Conservation (phyloP, 2,113 vertebrate species). For the Cyanoramphus novaezelandiae region DNA sequence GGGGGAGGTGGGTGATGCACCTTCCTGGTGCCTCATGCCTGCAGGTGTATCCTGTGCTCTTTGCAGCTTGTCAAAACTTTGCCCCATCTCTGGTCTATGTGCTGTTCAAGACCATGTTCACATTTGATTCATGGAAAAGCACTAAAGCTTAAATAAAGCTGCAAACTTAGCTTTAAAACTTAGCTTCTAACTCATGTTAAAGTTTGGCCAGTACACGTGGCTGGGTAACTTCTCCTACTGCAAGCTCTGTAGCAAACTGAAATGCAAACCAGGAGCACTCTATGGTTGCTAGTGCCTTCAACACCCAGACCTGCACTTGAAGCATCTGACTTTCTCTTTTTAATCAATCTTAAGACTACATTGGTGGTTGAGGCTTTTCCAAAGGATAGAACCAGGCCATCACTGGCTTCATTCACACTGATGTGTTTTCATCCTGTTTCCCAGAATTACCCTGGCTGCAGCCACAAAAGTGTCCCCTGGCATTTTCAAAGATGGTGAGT, state of each 20-base stretch:
- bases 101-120: accelerated
- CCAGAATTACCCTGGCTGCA: neutral
- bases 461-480: neutral
- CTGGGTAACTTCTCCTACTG: neutral
- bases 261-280: neutral
- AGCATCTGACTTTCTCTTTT: neutral
- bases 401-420: neutral
- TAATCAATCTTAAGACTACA: neutral
- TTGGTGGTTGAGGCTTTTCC: neutral
- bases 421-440: neutral
- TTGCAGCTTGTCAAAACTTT: neutral
- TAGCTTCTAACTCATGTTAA: neutral
- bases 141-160: neutral
- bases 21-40: neutral
- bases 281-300: neutral
- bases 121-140: neutral
- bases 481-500: neutral
- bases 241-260: neutral
- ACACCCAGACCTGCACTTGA: neutral
- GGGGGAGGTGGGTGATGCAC: neutral
- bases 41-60: neutral
- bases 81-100: neutral
- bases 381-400: neutral
- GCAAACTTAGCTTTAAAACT: too few species aligned
- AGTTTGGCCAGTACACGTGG: neutral